Conservation (phyloP, 2,113 vertebrate genomes). For the Prionailurus viverrinus region DNA sequence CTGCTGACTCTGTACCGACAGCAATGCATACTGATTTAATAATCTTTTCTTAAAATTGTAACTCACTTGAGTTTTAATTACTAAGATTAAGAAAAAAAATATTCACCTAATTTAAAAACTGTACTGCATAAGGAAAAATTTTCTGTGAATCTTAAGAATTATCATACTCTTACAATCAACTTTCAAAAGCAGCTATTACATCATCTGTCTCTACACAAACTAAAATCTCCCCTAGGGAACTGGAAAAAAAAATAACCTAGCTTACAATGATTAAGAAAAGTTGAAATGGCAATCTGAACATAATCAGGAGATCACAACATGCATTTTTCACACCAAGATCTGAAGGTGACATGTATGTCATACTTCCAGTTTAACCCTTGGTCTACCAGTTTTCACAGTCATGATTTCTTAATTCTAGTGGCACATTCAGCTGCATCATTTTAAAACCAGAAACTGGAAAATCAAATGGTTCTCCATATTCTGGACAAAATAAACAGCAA, state of each 20-base stretch:
- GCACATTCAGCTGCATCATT: neutral
- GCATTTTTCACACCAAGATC: conserved; percentile 24
- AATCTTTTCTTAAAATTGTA: conserved; percentile 35
- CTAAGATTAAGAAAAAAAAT: conserved; percentile 29
- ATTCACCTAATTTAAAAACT: conserved; percentile 50
- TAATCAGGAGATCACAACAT: conserved; percentile 7
- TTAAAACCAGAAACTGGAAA: neutral
- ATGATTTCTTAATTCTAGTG: neutral
- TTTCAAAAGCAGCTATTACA: conserved; percentile 11
- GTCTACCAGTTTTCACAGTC: neutral
- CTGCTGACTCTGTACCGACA: conserved; percentile 4
- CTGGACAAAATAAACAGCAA: conserved; percentile 34
- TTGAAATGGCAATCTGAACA: neutral
- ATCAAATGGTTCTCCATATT: neutral
- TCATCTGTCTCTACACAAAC: neutral
- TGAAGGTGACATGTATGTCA: neutral
- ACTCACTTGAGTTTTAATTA: conserved; percentile 8
- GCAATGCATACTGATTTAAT: neutral
- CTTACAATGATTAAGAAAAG: conserved; percentile 8
- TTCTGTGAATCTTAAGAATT: conserved; percentile 28
- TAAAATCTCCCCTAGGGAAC: neutral
- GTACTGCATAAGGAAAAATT: neutral
- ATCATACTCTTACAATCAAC: conserved; percentile 49
- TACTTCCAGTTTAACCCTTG: neutral
- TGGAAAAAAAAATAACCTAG: conserved; percentile 6